Base-by-base conservation (phyloP, 2,797 vertebrate species). In the Sebastolobus altivelis region DNA sequence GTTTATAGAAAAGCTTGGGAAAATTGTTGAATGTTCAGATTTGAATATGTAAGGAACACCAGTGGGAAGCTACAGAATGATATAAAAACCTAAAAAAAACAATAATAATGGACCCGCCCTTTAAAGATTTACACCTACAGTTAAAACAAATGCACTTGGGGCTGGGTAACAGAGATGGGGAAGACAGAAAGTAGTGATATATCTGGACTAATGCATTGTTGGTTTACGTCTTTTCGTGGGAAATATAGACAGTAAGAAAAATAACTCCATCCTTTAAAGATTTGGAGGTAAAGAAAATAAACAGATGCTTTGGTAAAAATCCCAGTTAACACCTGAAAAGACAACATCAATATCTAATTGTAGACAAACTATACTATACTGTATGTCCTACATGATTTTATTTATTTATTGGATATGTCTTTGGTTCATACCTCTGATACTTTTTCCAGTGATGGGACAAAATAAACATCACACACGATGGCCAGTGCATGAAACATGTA, bases 401-500 rank as follows among this genome's bases (percentile, higher is more conserved):
- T 37, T 55, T n/a, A 22, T 29, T 20, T 27, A 49, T 25, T n/a
- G 38, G 1, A 58, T 49, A 49, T 33, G 25, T 43, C 4, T 77
- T 33, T 8, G 7, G 13, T 66, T 80, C 80, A 56, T 90, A 97
- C 96, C 96, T 95, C 92, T 71, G 95, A 95, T 29, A 97, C 90
- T 92, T 96, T 96, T 71, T 96, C 96, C 92, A 97, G 89, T 8
- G 95, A 96, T 40, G 96, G 96, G 52, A 97, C 96, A 89, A 96
- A 97, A 83, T 96, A 96, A 77, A 95, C 93, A 58, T 97, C 96
- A 54, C 96, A 97, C 80, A 96, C 95, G n/a, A 96, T 95, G 40
- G 96, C 96, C 74, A 97, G 94, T 0, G 96, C 96, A 22, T 95
- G 89, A 91, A 97, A 96, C 95, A 96, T 96, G 91, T 97, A 97